These are phyloP conservation scores for Schizaphis graminum DNA, from an alignment of 2,888 invertebrate genomes.

Conservation along the genomic window DNA sequence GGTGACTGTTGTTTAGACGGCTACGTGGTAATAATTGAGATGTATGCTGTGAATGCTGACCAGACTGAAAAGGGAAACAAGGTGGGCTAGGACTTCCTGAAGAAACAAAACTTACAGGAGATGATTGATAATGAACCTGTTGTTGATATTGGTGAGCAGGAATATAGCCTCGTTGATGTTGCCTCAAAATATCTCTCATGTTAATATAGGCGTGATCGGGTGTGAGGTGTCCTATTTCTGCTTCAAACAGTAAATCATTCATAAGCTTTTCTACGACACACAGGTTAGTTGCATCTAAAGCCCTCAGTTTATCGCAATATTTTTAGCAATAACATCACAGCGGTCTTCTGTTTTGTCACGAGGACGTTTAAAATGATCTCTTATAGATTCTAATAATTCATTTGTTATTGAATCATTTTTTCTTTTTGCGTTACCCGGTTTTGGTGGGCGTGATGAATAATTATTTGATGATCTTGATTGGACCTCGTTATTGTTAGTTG, in stretches of 20 bases:
- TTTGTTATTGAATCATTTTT: too few species aligned
- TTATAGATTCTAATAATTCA: constrained; percentile 19
- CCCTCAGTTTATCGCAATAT: constrained; percentile 41
- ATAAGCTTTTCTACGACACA: constrained; percentile 29
- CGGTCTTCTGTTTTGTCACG: constrained; percentile 43
- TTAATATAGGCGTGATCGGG: constrained; percentile 48
- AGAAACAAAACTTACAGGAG: constrained; percentile 47
- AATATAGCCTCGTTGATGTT: constrained; percentile 47
- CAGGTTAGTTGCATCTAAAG: constrained; percentile 27
- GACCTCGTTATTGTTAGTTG: too few species aligned
- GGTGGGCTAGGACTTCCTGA: constrained; percentile 44
- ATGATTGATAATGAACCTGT: constrained; percentile 38
- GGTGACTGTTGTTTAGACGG: constrained; percentile 21
- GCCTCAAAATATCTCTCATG: constrained; percentile 45
- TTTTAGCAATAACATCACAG: constrained; percentile 46
- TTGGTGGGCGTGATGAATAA: too few species aligned
- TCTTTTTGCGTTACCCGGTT: too few species aligned
- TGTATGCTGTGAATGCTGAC: constrained; percentile 30
- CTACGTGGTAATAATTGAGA: constrained; percentile 26
- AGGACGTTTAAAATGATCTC: constrained; percentile 53
- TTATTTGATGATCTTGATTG: too few species aligned
- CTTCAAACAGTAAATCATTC: constrained; percentile 41
- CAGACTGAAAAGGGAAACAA: constrained; percentile 11
- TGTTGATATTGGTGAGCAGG: constrained; percentile 33
- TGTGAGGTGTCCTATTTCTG: constrained; percentile 49